Base-by-base conservation (phyloP, 1,140 invertebrate species). In the Drosophila arizonae region DNA sequence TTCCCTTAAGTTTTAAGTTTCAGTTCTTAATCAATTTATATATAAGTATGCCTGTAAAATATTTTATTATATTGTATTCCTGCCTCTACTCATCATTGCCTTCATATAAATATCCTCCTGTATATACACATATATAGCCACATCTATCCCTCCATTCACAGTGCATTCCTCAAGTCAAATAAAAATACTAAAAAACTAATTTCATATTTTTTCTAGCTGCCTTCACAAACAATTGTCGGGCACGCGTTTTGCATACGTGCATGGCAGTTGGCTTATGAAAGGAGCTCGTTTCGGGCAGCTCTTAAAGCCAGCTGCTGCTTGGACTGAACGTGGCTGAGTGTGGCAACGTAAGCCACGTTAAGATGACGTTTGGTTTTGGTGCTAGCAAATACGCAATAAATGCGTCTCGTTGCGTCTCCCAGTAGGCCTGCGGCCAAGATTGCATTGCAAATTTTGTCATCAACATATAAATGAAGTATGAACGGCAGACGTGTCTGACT, bases 361-460 rank as follows among this genome's bases (percentile, higher is more conserved):
- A 58, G 45, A 39, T 21, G 17, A 43, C 43, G 6, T 21, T 46
- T 17, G 43, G 10, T 4, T 39, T 11, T 11, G 21, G 21, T 30
- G 36, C 56, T n/a, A 10, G 13, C 6, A 51, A 15, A 26, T 24
- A 46, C 21, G 36, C 43, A 62, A 72, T 66, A 64, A 66, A 76
- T 60, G 45, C 36, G 55, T 51, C 60, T 62, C 46, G 43, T n/a
- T 61, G 21, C 4, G 6, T 46, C n/a, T 79, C 79, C 84, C 82
- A 61, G 28, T 46, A 48, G 82, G 62, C 65, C 69, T 50, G 64
- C 17, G 68, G 48, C 82, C 43, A 56, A 69, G 82, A 88, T 87
- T 87, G 82, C 82, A 79, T 88, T 82, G 36, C 72, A 88, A 82
- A 88, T 87, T 87, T 79, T 73, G 84, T 82, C 76, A 87, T 87